Evolutionary conservation across 2,888 invertebrate genomes (phyloP), one percentile per base, ranked within the genome.

Genomic region (Dryococelus australis): DNA sequence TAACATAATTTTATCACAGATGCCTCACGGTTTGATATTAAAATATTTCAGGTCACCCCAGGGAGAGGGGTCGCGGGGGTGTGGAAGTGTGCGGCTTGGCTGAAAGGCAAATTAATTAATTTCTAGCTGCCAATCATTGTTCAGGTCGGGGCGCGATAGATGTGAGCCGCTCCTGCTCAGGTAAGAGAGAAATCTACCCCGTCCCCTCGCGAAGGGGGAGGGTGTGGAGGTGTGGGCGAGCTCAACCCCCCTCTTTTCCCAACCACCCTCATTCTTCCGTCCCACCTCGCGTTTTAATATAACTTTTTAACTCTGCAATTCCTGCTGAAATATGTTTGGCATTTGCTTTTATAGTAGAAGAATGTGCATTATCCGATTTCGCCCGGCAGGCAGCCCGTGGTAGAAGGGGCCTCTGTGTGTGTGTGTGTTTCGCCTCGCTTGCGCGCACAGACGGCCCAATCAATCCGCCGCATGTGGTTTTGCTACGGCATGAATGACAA

Each of bases 301-400:
- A 89, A 89, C 89, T 90, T 90, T 89, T 89, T 87, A 90, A 90
- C 89, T 90, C 89, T 20, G 89, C 88, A 89, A 90, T 90, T 90
- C 89, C 89, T 89, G 89, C 89, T 89, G 88, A 90, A 90, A 90
- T 90, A 90, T 90, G 89, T 90, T 89, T 90, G 89, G 89, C 89
- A 90, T 90, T 90, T 88, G 89, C 89, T 90, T 90, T 90, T 89
- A 88, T 88, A 89, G 89, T 87, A 89, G 89, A 89, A 89, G 89
- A 89, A 89, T 89, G 89, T 88, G 88, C 89, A 89, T 89, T 89
- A 89, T 89, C 89, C 89, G 89, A 89, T 89, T 89, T 88, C 88
- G 88, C 88, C 88, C 89, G 87, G 88, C 88, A 89, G 87, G 43
- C 86, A 84, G 84, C 78, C 26, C 8, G 13, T 8, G 65, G 10